Evolutionary conservation across 2,797 vertebrate genomes (phyloP), one percentile per base, ranked within the genome.

Genomic region (Poeciliopsis paucimaculata): DNA sequence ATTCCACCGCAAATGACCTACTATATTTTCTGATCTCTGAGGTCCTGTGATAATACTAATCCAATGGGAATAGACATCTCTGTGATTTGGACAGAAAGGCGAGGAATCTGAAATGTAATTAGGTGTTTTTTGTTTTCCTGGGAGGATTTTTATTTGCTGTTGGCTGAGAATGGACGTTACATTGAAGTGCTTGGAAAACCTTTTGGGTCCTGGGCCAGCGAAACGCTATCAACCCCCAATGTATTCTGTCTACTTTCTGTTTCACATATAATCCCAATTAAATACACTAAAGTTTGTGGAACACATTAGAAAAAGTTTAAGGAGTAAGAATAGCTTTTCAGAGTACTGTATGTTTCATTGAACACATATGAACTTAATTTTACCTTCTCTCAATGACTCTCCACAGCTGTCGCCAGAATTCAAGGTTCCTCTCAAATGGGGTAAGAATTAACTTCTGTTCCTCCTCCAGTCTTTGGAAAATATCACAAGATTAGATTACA

Each of bases 351-450:
- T 51, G 80, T 2, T 12, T 70, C 15, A 71, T 34, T 28, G 51
- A 34, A 75, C 18, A 43, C 26, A 39, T 6, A 53, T 49, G 43
- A 79, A 72, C 16, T 26, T 10, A 15, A 23, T 75, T 80, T 49
- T 93, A 98, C 98, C 98, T 99, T 86, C 98, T 97, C 91, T 99
- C 98, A 46, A 99, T 97, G 82, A 99, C 98, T 93, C 98, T 96
- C 98, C 98, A 99, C 39, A 99, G 96, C 79, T 99, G 98, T 80
- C 98, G 96, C 98, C 98, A 99, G 86, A 99, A 99, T 87, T 99
- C 97, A 91, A 99, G 88, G 92, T 99, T 99, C 82, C 97, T 96
- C 94, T 99, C 98, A 95, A 98, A 99, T 0, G 98, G 98, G 0
- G 98, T 99, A 73, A 99, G 83, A 92, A 98, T 96, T 77, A 99